Conservation (phyloP, 2,888 invertebrate genomes). For the Ametastegia equiseti region DNA sequence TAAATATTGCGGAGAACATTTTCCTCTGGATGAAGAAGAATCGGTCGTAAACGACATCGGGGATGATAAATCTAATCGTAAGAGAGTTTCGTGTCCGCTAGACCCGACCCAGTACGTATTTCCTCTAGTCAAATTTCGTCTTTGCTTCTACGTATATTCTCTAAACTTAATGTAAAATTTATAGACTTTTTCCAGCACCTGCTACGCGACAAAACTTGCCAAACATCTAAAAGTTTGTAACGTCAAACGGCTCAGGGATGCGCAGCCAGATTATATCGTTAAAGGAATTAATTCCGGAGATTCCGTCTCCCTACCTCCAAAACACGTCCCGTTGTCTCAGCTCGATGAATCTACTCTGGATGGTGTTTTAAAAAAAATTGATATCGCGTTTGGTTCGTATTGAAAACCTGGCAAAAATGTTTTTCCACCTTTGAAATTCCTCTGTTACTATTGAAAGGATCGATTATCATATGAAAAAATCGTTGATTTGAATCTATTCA, state of each 20-base stretch:
- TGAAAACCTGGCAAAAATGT: neutral
- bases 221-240: constrained; percentile 87
- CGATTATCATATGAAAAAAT: neutral
- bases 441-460: neutral
- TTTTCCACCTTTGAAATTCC: neutral
- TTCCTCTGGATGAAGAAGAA: constrained; percentile 66
- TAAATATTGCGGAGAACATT: constrained; percentile 86
- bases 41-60: constrained; percentile 48
- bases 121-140: constrained; percentile 18
- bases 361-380: constrained; percentile 66
- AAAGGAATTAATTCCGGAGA: constrained; percentile 77
- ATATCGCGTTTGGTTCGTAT: constrained; percentile 65
- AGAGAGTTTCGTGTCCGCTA: constrained; percentile 83
- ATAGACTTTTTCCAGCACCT: constrained; percentile 78
- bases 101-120: constrained; percentile 84
- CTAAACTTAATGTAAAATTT: constrained; percentile 53
- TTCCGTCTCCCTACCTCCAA: constrained; percentile 49
- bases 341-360: constrained; percentile 62
- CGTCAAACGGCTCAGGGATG: constrained; percentile 77
- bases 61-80: constrained; percentile 55
- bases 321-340: constrained; percentile 63
- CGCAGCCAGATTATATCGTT: constrained; percentile 78
- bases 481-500: neutral
- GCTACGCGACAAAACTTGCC: constrained; percentile 82
- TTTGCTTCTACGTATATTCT: constrained; percentile 48